These are phyloP conservation scores for Drosophila obscura DNA, from an alignment of 1,140 invertebrate species.

Conservation along the genomic window DNA sequence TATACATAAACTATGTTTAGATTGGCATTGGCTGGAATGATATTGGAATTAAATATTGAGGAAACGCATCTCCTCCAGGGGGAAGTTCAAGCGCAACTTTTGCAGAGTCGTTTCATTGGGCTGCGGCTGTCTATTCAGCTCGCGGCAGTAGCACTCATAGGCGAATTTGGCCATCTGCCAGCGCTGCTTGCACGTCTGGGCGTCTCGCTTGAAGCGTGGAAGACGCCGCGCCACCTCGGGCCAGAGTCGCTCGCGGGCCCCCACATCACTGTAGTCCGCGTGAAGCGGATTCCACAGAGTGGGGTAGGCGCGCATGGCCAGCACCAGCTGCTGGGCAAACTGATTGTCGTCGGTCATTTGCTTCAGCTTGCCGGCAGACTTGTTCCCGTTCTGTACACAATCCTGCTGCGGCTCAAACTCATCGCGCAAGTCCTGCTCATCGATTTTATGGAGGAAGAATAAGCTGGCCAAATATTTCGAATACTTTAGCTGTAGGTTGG, in stretches of 20 bases:
- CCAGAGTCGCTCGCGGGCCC: constrained; percentile 66
- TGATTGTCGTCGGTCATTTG: constrained; percentile 78
- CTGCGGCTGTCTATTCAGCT: constrained; percentile 52
- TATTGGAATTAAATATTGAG: constrained; percentile 51
- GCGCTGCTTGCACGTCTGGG: constrained; percentile 62
- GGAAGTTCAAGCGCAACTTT: constrained; percentile 67
- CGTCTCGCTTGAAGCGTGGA: constrained; percentile 68
- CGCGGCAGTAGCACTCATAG: constrained; percentile 71
- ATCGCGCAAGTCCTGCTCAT: constrained; percentile 75
- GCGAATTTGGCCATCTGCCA: constrained; percentile 80
- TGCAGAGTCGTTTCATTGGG: constrained; percentile 63
- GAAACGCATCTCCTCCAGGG: constrained; percentile 74
- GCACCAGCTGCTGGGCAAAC: constrained; percentile 65
- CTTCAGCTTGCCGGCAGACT: constrained; percentile 45
- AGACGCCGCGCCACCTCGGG: constrained; percentile 62
- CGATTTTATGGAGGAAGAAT: constrained; percentile 78
- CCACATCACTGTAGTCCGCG: constrained; percentile 69
- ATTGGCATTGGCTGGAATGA: constrained; percentile 13
- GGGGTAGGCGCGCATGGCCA: constrained; percentile 62
- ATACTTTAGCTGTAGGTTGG: constrained; percentile 75
- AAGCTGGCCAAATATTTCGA: constrained; percentile 77
- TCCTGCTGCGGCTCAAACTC: constrained; percentile 73
- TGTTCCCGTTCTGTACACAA: constrained; percentile 23
- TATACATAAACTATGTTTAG: constrained; percentile 2
- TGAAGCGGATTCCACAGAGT: constrained; percentile 70